Evolutionary conservation across 2,888 invertebrate genomes (phyloP).

Genomic region (Cheilosia grossa): DNA sequence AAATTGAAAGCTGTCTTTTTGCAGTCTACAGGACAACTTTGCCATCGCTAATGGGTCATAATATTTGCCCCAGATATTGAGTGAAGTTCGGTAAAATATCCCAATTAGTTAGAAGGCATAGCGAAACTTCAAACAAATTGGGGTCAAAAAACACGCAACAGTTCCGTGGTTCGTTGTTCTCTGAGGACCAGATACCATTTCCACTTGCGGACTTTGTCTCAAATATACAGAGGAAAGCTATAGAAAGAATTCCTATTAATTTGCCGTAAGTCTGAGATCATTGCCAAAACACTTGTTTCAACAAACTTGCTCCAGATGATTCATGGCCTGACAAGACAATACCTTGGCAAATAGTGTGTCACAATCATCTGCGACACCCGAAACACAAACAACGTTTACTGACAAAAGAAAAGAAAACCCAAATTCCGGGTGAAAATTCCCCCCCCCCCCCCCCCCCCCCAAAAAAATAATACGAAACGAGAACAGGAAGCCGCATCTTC

Average conservation of each 20-base stretch:
- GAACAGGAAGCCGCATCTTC: slow-evolving; percentile 57
- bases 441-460: slow-evolving; percentile 36
- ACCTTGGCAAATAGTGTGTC: slow-evolving; percentile 61
- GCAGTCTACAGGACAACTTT: too few relatives aligned
- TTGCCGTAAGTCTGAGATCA: neutral
- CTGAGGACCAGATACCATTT: neutral
- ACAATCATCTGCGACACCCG: slow-evolving; percentile 37
- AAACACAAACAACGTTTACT: slow-evolving; percentile 20
- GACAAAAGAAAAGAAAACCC: slow-evolving; percentile 58
- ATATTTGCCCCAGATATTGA: too few relatives aligned
- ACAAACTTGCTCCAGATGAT: slow-evolving; percentile 47
- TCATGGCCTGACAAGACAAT: slow-evolving; percentile 65
- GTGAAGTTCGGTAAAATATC: too few relatives aligned
- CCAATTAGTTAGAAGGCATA: too few relatives aligned
- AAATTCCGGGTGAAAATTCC: slow-evolving; percentile 53
- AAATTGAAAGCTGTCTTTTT: too few relatives aligned
- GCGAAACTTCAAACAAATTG: too few relatives aligned
- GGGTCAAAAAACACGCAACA: too few relatives aligned
- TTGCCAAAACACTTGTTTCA: slow-evolving; percentile 58
- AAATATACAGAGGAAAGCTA: too few relatives aligned
- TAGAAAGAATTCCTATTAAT: too few relatives aligned
- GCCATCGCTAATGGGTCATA: too few relatives aligned
- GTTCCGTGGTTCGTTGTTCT: too few relatives aligned
- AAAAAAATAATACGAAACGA: slow-evolving; percentile 19
- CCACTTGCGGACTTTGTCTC: too few relatives aligned